Percentiles rank a stretch among this genome's conserved stretches.
Conservation (phyloP, 92 coral and sea anemone genomes). For the Parazoanthus swiftii region DNA sequence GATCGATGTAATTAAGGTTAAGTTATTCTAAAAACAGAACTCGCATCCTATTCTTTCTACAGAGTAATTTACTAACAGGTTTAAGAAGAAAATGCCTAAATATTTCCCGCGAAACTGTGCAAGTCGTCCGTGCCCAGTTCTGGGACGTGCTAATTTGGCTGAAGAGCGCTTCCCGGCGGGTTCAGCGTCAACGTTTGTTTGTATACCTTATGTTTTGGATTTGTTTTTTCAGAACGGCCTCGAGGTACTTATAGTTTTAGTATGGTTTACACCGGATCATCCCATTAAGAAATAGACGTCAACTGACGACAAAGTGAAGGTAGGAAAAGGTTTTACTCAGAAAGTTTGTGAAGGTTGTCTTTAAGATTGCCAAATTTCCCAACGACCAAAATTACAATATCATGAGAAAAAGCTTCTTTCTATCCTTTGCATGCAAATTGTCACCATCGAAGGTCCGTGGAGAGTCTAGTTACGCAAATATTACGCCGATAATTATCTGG, state of each 20-base stretch:
- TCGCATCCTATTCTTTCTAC: neutral
- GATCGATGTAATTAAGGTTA: neutral
- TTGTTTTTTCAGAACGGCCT: neutral
- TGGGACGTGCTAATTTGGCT: neutral
- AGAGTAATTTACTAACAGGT: neutral
- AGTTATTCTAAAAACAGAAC: neutral
- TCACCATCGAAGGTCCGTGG: neutral
- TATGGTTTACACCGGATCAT: neutral
- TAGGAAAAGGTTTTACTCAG: neutral
- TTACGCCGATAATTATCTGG: neutral
- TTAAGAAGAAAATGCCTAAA: neutral
- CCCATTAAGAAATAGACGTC: neutral
- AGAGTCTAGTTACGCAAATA: neutral
- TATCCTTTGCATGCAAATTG: conserved; percentile 1
- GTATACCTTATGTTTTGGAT: neutral
- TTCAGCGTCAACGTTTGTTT: neutral
- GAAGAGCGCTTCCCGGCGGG: neutral
- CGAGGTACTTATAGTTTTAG: neutral
- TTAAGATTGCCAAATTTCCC: neutral
- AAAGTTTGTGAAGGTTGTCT: no score
- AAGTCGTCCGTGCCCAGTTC: neutral
- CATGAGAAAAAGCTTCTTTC: neutral
- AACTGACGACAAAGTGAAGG: neutral
- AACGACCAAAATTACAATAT: no score
- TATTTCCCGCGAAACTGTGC: neutral